phyloP scores from a whole-genome alignment of 2,797 vertebrate genomes.

The Vespertilio murinus region DNA sequence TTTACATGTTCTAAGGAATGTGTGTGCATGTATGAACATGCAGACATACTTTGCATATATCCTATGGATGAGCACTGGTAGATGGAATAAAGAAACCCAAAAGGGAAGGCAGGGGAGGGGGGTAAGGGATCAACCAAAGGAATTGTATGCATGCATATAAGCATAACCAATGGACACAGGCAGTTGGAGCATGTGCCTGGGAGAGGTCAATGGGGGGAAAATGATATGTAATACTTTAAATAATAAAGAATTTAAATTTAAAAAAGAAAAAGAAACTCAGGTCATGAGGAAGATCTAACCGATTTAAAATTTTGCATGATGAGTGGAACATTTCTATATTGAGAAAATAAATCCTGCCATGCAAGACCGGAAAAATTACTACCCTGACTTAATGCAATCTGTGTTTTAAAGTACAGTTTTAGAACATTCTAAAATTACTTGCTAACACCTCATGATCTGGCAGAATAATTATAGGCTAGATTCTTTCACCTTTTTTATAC shows the following conservation, averaged over 20 bases:
- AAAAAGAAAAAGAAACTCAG: background rate
- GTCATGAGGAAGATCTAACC: background rate
- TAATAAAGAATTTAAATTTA: too few species aligned
- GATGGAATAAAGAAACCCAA: background rate
- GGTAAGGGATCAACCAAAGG: too few species aligned
- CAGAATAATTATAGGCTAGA: conserved; percentile 64
- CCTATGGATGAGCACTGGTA: background rate
- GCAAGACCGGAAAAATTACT: conserved; percentile 23
- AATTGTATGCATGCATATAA: too few species aligned
- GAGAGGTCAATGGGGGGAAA: too few species aligned
- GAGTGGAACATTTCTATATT: conserved; percentile 47
- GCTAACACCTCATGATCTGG: conserved; percentile 57
- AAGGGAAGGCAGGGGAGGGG: too few species aligned
- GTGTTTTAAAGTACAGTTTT: conserved; percentile 37
- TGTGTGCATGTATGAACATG: background rate
- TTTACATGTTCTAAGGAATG: background rate
- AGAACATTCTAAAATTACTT: conserved; percentile 66
- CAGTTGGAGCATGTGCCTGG: too few species aligned
- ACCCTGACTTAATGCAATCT: conserved; percentile 50
- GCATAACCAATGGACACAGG: too few species aligned
- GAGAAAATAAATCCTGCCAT: conserved; percentile 49
- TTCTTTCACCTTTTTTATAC: conserved; percentile 40
- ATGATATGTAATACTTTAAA: too few species aligned
- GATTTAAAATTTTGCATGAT: background rate
- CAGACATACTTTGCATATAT: background rate